Evolutionary conservation across 64 coral and sea anemone species (phyloP).

Genomic region (Stylophora pistillata): DNA sequence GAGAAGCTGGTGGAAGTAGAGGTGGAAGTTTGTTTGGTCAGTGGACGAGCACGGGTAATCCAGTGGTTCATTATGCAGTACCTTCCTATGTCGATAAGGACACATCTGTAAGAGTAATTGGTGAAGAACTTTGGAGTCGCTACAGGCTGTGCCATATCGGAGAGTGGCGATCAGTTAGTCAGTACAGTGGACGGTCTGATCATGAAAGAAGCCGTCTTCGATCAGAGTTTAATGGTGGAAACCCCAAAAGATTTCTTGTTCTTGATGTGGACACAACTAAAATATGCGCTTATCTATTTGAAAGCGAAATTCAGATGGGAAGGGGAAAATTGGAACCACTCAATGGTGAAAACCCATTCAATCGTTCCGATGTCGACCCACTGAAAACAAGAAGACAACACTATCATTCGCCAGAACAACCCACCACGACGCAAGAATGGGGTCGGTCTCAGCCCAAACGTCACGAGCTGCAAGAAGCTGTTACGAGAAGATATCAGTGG

Average conservation of each 20-base stretch:
- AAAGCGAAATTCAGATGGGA: background rate
- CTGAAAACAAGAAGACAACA: background rate
- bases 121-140: background rate
- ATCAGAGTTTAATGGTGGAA: too few relatives aligned
- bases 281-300: background rate
- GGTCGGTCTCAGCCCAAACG: background rate
- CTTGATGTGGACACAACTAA: background rate
- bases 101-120: background rate
- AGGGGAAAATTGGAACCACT: background rate
- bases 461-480: background rate
- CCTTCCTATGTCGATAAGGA: background rate
- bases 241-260: background rate
- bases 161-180: background rate
- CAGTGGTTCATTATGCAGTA: conserved; percentile 10
- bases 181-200: too few relatives aligned
- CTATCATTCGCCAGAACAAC: background rate
- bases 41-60: conserved; percentile 43
- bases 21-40: conserved; percentile 18
- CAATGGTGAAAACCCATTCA: background rate
- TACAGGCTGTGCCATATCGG: conserved; percentile 20
- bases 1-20: background rate
- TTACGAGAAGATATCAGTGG: background rate
- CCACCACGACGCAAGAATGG: background rate
- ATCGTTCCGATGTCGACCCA: background rate
- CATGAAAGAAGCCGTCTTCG: background rate